Base-by-base conservation (phyloP, 2,888 invertebrate genomes). In the Sarcophaga carnaria region DNA sequence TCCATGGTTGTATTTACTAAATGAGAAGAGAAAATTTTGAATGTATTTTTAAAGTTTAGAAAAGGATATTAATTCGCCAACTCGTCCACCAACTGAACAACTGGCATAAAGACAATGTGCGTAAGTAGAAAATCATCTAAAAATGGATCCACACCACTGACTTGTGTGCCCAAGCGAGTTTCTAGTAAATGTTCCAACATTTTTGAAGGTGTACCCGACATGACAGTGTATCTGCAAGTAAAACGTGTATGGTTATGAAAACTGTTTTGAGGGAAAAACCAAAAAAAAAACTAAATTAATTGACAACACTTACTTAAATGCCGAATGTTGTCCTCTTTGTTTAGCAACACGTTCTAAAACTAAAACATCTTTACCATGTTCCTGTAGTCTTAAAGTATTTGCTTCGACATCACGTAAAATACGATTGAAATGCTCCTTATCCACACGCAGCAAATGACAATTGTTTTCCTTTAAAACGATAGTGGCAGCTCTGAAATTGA, bases 161-260 rank as follows among this genome's bases (percentile, higher is more conserved):
- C 94, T 88, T 95, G 94, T 87, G 95, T 95, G 89, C 96, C 96
- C 90, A 97, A 94, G 83, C 97, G 94, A 17, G 97, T 97, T 93
- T 97, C 97, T 89, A 97, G 94, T 70, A 97, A 94, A 94, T 97
- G 97, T 92, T 97, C 97, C 90, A 97, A 93, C 96, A 97, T 97
- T 93, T 97, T 97, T 92, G 96, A 96, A 66, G 97, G 96, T 83
- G 97, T 96, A 78, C 97, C 97, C 87, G 97, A 96, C 96, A 97
- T 97, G 89, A 97, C 97, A 90, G 96, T 97, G 92, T 97, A 97
- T 93, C 96, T 96, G 91, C 4, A 89, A 70, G 4, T 62, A 75
- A 69, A 77, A 72, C 4, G 17, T 17, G 14, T 17, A 17, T 5
- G 6, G 22, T 22, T n/a, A n/a, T 12, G 45, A 6, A 45, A 67